Conservation (phyloP, 2,113 vertebrate species). For the Colistium nudipinnis region DNA sequence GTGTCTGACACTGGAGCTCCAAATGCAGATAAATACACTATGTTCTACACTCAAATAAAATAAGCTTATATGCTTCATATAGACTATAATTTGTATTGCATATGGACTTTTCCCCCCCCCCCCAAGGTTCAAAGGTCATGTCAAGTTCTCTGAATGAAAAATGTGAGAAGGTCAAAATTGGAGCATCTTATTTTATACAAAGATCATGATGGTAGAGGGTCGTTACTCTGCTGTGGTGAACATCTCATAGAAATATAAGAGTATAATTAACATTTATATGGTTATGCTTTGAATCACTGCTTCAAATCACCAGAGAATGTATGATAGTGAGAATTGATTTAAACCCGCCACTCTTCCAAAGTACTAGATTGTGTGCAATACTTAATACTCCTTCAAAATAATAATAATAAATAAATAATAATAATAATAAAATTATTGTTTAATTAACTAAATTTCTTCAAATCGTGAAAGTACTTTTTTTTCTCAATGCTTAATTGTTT, state of each 20-base stretch:
- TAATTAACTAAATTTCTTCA: too few species aligned
- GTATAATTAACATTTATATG: not conserved
- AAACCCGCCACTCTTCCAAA: too few species aligned
- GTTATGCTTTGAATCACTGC: not conserved
- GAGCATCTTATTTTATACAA: not conserved
- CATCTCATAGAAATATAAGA: not conserved
- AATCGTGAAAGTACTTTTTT: too few species aligned
- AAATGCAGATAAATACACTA: not conserved
- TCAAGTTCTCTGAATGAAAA: not conserved
- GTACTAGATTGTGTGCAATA: too few species aligned
- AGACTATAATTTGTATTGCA: too few species aligned
- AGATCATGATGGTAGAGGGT: not conserved
- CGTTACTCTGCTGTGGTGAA: not conserved
- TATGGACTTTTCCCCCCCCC: not conserved
- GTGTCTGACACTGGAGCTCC: slow-evolving; percentile 21
- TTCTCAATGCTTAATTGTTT: too few species aligned
- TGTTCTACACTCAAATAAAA: not conserved
- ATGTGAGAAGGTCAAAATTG: not conserved
- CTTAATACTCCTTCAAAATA: too few species aligned
- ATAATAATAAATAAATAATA: too few species aligned
- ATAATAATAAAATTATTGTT: too few species aligned
- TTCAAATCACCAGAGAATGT: not conserved
- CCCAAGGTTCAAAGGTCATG: not conserved
- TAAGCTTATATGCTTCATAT: not conserved
- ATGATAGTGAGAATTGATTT: too few species aligned